Base-by-base conservation (phyloP, 2,888 invertebrate genomes). In the Lycaena phlaeas region DNA sequence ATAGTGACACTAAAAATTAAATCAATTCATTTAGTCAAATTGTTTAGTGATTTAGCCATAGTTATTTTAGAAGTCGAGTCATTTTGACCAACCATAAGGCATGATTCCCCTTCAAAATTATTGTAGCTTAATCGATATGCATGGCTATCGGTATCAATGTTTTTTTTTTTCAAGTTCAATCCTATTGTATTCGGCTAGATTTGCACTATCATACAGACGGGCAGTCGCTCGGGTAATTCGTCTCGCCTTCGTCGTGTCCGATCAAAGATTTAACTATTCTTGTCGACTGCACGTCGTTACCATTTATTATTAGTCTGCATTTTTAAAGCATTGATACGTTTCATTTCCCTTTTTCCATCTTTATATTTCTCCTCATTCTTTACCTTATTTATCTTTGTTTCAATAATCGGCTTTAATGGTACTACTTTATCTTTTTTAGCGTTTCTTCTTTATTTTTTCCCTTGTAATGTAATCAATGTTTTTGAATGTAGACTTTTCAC, bases 61-160 rank as follows among this genome's bases (percentile, higher is more conserved):
- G n/a, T n/a, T 54, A 61, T 61, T 59, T 57, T 62, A 46, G 43
- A 26, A 11, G 54, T 64, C 45, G 50, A 59, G 62, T 61, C 58
- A 69, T 61, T 60, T 57, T 58, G 57, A 60, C 57, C 62, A 77
- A 78, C 78, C 74, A 78, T 78, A 77, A 74, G 68, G 81, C 82
- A 82, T 82, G 81, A 48, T 54, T 56, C 64, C 66, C 60, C 61
- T 53, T 57, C 50, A 53, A 54, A 64, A 54, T 53, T 49, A 63
- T 57, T 54, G 57, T 67, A 53, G 77, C 71, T 78, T 77, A 50
- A 58, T 72, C 70, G 66, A 64, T 75, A 65, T 81, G 82, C 82
- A 84, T 84, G 82, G 78, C 78, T 76, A 61, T 69, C 63, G 61
- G 58, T 74, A 53, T 59, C 59, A 57, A 53, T 48, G 50, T 58